These are phyloP conservation scores for Globicephala melas DNA, from an alignment of 2,113 vertebrate genomes.

Conservation along the genomic window DNA sequence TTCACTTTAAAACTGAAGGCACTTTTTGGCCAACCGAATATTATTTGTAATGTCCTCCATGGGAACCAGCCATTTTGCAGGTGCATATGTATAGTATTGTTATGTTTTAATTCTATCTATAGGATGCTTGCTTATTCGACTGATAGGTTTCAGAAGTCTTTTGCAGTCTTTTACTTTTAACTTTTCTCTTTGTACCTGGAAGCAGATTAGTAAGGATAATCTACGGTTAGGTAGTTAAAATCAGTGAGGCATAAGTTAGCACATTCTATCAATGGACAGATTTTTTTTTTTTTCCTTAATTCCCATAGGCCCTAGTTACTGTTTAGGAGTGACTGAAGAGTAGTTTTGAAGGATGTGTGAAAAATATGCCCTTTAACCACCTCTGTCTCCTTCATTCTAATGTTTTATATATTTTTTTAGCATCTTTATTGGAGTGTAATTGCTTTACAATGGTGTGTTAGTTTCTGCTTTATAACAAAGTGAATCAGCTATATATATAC, in stretches of 20 bases:
- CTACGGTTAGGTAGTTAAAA: not conserved
- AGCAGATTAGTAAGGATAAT: constrained; percentile 16
- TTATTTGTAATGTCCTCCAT: constrained; percentile 44
- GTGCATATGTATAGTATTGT: constrained; percentile 28
- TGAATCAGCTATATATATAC: no score
- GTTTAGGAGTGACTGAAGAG: not conserved
- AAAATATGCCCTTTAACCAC: not conserved
- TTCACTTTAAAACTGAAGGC: no score
- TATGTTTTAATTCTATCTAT: not conserved
- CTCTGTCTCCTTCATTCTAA: not conserved
- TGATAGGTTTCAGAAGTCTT: not conserved
- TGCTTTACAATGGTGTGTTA: no score
- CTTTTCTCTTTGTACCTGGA: constrained; percentile 25
- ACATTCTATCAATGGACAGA: not conserved
- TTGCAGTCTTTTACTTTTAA: not conserved
- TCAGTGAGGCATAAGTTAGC: constrained; percentile 1
- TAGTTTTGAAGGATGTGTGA: not conserved
- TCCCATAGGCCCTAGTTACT: not conserved
- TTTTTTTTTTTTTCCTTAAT: not conserved
- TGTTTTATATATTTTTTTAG: not conserved
- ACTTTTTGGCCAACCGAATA: no score
- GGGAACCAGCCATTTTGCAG: constrained; percentile 76
- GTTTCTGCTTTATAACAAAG: no score
- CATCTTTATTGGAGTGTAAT: no score
- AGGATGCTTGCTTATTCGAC: not conserved